Percentiles rank a stretch among this genome's conserved stretches.
Conservation (phyloP, 2,113 vertebrate species). For the Lepisosteus oculatus region DNA sequence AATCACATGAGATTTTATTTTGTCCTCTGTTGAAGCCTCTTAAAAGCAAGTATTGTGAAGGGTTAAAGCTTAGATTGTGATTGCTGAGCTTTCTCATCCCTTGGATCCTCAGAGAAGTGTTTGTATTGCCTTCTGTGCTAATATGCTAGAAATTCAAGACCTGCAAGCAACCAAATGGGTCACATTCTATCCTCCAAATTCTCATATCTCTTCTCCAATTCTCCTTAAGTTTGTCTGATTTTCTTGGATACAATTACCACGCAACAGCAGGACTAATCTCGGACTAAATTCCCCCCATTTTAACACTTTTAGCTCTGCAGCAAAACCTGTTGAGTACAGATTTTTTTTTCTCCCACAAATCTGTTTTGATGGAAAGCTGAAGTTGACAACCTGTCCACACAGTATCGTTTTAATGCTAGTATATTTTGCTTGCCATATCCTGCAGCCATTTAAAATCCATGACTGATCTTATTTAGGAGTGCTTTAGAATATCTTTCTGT, state of each 20-base stretch:
- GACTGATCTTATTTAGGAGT: too few species aligned
- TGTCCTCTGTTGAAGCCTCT: not conserved
- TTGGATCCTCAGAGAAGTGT: conserved; percentile 67
- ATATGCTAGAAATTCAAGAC: conserved; percentile 65
- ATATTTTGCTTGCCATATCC: too few species aligned
- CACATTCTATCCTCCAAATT: conserved; percentile 40
- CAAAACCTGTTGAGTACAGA: conserved; percentile 1
- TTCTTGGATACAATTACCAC: conserved; percentile 56
- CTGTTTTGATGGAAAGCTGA: conserved; percentile 34
- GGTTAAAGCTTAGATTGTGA: conserved; percentile 14
- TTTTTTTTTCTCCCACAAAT: conserved; percentile 32
- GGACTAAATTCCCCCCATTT: conserved; percentile 31
- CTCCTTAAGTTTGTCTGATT: conserved; percentile 46
- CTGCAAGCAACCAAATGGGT: conserved; percentile 64
- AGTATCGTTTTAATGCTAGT: too few species aligned
- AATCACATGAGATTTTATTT: not conserved
- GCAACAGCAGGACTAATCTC: conserved; percentile 45
- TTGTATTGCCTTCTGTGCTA: conserved; percentile 74
- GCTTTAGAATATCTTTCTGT: too few species aligned
- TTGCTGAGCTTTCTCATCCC: conserved; percentile 38
- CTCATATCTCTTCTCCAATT: conserved; percentile 39
- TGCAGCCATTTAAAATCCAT: too few species aligned
- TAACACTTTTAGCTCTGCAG: conserved; percentile 30
- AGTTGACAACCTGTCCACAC: too few species aligned
- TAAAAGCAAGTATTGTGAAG: not conserved